Conservation (phyloP, 1,140 invertebrate genomes). For the Drosophila nebulosa region DNA sequence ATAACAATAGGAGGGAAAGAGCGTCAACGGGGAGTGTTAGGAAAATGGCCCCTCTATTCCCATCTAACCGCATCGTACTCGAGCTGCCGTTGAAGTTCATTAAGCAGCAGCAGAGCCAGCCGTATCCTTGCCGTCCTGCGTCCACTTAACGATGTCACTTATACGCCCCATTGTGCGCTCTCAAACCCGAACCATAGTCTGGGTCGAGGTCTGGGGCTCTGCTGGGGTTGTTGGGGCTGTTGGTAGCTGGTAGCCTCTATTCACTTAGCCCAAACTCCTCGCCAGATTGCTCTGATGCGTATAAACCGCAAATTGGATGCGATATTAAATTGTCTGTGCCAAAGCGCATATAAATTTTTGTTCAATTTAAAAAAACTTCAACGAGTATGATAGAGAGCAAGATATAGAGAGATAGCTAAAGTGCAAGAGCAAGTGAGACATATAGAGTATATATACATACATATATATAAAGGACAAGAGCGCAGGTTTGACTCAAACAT, state of each 20-base stretch:
- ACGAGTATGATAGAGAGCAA: constrained; percentile 34
- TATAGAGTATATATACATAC: background rate
- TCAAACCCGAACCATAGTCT: constrained; percentile 48
- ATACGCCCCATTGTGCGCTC: constrained; percentile 74
- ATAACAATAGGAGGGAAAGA: background rate
- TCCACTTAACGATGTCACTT: constrained; percentile 78
- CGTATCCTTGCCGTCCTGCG: constrained; percentile 35
- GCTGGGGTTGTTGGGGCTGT: no score
- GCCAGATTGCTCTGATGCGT: constrained; percentile 66
- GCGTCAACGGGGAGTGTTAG: background rate
- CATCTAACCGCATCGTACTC: constrained; percentile 2
- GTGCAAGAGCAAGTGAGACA: background rate
- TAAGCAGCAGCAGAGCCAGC: constrained; percentile 53
- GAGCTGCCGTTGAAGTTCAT: constrained; percentile 65
- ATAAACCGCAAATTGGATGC: constrained; percentile 81
- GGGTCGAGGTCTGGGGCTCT: background rate
- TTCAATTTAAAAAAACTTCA: constrained; percentile 77
- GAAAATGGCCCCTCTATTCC: background rate
- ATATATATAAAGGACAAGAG: background rate
- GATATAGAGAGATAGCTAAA: constrained; percentile 12
- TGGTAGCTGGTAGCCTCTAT: background rate
- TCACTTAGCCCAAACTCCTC: background rate
- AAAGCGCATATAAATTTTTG: constrained; percentile 81
- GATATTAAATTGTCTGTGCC: constrained; percentile 81
- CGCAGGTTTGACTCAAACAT: background rate